These are phyloP conservation scores for Therioaphis trifolii DNA, from an alignment of 2,888 invertebrate genomes.

Conservation along the genomic window DNA sequence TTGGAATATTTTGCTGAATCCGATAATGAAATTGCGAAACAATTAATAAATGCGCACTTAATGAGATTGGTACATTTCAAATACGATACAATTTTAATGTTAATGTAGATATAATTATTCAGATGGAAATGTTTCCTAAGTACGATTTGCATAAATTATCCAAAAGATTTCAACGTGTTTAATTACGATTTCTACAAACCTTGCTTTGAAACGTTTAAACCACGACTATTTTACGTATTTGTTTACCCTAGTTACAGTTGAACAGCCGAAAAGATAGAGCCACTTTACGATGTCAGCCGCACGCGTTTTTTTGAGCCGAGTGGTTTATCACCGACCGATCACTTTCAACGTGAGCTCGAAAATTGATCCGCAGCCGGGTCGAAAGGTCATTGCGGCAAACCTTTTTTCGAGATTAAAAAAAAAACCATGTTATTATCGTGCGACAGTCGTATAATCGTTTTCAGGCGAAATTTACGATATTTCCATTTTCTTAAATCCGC, in stretches of 20 bases:
- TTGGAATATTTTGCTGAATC: neutral
- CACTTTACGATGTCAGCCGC: neutral
- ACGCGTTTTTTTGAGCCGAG: neutral
- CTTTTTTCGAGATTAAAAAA: neutral
- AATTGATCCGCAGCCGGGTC: neutral
- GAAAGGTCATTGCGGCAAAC: neutral
- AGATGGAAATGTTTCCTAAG: neutral
- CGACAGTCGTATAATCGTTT: neutral
- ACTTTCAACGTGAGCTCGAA: neutral
- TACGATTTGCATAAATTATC: conserved; percentile 8
- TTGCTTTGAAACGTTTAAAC: neutral
- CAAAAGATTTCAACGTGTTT: conserved; percentile 13
- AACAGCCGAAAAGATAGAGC: neutral
- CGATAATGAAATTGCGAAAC: neutral
- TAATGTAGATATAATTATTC: neutral
- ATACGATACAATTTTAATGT: neutral
- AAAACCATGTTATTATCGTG: neutral
- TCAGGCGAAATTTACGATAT: neutral
- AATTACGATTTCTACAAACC: neutral
- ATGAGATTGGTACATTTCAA: neutral
- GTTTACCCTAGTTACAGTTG: neutral
- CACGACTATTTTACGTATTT: neutral
- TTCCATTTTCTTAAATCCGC: neutral
- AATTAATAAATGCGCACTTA: neutral
- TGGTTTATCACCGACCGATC: neutral